These are phyloP conservation scores for Dryocosmus kuriphilus DNA, from an alignment of 2,888 invertebrate genomes.

Conservation along the genomic window DNA sequence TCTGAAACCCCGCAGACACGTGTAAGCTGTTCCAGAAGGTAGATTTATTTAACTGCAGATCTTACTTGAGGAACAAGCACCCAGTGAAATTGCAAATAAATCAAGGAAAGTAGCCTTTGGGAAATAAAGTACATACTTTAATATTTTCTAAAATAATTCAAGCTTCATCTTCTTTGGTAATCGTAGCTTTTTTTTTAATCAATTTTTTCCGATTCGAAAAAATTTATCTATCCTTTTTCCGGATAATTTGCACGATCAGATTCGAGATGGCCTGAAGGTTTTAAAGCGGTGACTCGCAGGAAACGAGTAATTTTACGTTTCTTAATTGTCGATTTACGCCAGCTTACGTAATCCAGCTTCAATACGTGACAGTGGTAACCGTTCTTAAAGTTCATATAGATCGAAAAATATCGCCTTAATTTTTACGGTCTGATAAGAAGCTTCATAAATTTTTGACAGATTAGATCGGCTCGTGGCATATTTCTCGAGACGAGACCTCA, in stretches of 20 bases:
- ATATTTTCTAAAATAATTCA: too few relatives aligned
- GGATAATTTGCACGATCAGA: neutral
- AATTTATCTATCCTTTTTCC: too few relatives aligned
- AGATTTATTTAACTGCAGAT: conserved; percentile 36
- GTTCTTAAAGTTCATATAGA: neutral
- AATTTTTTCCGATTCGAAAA: too few relatives aligned
- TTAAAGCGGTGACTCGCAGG: conserved; percentile 60
- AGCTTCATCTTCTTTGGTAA: neutral
- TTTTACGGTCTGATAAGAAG: conserved; percentile 41
- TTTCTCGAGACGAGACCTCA: conserved; percentile 13
- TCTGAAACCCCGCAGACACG: conserved; percentile 31
- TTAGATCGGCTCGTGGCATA: conserved; percentile 12
- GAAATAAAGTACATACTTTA: neutral
- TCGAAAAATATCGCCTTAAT: conserved; percentile 22
- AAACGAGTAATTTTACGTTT: conserved; percentile 70
- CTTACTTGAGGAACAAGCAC: neutral
- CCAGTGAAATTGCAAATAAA: conserved; percentile 19
- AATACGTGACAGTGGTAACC: conserved; percentile 32
- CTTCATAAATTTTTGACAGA: conserved; percentile 36
- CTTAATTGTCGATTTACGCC: conserved; percentile 67
- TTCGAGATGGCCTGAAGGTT: conserved; percentile 26
- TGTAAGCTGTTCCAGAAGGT: conserved; percentile 23
- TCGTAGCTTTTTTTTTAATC: neutral
- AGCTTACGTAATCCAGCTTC: conserved; percentile 67
- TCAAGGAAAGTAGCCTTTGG: conserved; percentile 4